Conservation (phyloP, 2,113 vertebrate species). For the Leptobrachium leishanense region DNA sequence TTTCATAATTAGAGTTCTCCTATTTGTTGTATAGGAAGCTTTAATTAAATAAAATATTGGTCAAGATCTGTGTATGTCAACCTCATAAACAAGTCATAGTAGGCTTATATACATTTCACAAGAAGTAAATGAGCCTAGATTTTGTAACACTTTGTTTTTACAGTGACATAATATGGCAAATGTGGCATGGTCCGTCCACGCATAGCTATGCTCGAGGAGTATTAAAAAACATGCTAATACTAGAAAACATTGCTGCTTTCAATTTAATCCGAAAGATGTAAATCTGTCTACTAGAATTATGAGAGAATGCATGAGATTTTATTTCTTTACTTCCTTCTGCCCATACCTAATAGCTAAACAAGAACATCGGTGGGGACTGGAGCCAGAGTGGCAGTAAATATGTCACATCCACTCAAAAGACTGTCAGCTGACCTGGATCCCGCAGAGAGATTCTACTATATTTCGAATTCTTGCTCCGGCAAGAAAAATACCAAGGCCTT, state of each 20-base stretch:
- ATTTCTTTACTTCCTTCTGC: slow-evolving; percentile 36
- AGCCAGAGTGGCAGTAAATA: slow-evolving; percentile 41
- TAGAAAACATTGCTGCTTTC: slow-evolving; percentile 23
- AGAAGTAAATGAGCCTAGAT: neutral
- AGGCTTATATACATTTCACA: neutral
- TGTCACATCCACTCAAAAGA: slow-evolving; percentile 41
- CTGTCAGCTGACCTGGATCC: slow-evolving; percentile 29
- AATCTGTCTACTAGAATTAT: slow-evolving; percentile 40
- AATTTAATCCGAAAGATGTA: slow-evolving; percentile 38
- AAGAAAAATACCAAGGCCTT: slow-evolving; percentile 41
- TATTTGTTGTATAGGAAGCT: no score
- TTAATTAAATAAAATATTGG: neutral
- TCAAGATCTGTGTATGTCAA: neutral
- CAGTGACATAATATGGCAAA: slow-evolving; percentile 33
- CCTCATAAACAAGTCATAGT: neutral
- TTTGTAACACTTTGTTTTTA: slow-evolving; percentile 25
- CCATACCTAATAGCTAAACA: slow-evolving; percentile 38
- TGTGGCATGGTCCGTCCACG: neutral
- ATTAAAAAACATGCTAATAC: slow-evolving; percentile 34
- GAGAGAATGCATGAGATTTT: slow-evolving; percentile 27
- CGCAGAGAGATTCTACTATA: slow-evolving; percentile 4
- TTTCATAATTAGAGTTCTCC: no score
- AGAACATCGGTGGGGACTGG: slow-evolving; percentile 35
- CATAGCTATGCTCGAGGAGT: neutral
- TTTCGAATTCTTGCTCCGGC: slow-evolving; percentile 22